A percentile compares a stretch with the other conserved stretches of the same genome.
Evolutionary conservation across 2,888 invertebrate genomes (phyloP).

Genomic region (Ennomos erosarius): DNA sequence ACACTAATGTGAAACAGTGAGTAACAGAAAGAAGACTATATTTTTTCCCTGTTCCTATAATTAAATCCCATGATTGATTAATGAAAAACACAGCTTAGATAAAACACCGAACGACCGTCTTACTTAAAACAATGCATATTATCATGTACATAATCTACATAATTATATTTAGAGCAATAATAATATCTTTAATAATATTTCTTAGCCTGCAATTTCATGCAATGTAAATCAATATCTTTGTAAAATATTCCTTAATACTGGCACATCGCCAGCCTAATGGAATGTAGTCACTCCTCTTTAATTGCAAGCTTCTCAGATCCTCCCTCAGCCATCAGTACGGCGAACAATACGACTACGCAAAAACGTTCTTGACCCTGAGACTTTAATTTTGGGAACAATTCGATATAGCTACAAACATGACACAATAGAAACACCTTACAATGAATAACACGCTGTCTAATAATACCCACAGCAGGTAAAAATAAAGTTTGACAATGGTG

Average conservation of each 20-base stretch:
- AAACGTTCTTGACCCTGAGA: conserved; percentile 7
- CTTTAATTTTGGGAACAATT: conserved; percentile 8
- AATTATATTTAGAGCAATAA: too few relatives aligned
- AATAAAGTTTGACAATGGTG: conserved; percentile 1
- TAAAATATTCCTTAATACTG: conserved; percentile 60
- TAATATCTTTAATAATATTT: too few relatives aligned
- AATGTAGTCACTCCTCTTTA: conserved; percentile 84
- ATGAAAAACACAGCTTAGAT: too few relatives aligned
- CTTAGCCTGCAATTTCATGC: too few relatives aligned
- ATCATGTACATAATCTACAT: too few relatives aligned
- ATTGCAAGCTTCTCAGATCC: conserved; percentile 1
- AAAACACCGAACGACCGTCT: too few relatives aligned
- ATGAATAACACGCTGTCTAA: neutral
- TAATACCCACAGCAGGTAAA: conserved; percentile 1
- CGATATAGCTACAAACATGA: neutral
- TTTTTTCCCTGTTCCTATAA: too few relatives aligned
- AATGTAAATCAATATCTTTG: conserved; percentile 10
- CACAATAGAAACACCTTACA: conserved; percentile 3
- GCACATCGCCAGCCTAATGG: conserved; percentile 88
- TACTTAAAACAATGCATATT: too few relatives aligned
- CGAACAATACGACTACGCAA: conserved; percentile 12
- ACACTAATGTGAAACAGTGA: too few relatives aligned
- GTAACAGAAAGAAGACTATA: too few relatives aligned
- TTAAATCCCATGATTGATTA: too few relatives aligned
- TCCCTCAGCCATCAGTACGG: neutral